Conservation (phyloP, 2,113 vertebrate species). For the Entelurus aequoreus region DNA sequence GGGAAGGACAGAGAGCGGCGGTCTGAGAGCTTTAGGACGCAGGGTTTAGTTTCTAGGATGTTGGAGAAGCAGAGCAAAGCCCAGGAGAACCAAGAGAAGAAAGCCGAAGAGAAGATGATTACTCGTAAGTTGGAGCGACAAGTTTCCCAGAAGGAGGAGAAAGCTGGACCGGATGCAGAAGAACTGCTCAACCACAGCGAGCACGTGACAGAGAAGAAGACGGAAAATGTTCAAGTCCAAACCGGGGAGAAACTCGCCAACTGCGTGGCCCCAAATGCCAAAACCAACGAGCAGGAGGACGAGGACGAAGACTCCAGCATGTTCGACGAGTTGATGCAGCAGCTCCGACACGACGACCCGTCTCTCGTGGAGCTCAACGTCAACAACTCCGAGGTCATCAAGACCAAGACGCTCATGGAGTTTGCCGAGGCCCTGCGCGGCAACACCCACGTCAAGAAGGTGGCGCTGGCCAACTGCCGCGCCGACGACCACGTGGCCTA, state of each 20-base stretch:
- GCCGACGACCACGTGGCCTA: conserved; percentile 95
- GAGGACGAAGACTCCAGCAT: conserved; percentile 82
- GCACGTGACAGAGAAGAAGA: conserved; percentile 41
- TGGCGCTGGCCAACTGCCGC: conserved; percentile 89
- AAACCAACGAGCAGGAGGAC: conserved; percentile 59
- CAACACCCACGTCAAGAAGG: conserved; percentile 81
- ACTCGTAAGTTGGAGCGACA: conserved; percentile 27
- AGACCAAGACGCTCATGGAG: conserved; percentile 85
- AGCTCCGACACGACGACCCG: conserved; percentile 80
- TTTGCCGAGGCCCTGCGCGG: conserved; percentile 86
- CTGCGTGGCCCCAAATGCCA: conserved; percentile 46
- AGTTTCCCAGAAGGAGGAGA: conserved; percentile 36
- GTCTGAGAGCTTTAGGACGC: conserved; percentile 49
- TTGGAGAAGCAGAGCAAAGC: conserved; percentile 63
- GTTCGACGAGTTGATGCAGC: conserved; percentile 88
- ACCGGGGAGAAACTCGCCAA: conserved; percentile 40
- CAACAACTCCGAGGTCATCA: conserved; percentile 97
- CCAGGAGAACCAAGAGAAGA: conserved; percentile 49
- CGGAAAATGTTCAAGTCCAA: conserved; percentile 26
- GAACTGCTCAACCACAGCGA: conserved; percentile 53
- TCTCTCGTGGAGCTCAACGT: conserved; percentile 83
- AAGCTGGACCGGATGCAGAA: conserved; percentile 43
- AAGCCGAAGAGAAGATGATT: conserved; percentile 16
- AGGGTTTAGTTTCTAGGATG: conserved; percentile 62
- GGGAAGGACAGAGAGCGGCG: conserved; percentile 59